These are phyloP conservation scores for Limnephilus marmoratus DNA, from an alignment of 2,888 invertebrate genomes.

Conservation along the genomic window DNA sequence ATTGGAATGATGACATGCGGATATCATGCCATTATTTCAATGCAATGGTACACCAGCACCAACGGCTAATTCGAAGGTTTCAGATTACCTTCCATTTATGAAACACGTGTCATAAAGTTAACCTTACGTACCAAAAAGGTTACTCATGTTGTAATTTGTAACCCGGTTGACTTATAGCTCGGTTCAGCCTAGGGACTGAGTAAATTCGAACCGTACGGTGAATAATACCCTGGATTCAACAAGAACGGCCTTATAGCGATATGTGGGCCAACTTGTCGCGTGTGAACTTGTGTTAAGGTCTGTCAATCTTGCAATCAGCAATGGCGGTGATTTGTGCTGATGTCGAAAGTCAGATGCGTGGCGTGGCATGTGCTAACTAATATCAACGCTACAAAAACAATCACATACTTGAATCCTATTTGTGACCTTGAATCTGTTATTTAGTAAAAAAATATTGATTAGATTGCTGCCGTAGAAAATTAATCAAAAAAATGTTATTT, in stretches of 20 bases:
- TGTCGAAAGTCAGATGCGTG: background rate
- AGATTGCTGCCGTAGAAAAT: too few species aligned
- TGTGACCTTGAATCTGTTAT: background rate
- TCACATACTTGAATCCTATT: background rate
- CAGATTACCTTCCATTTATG: too few species aligned
- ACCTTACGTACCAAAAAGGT: background rate
- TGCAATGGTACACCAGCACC: too few species aligned
- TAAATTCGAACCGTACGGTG: background rate
- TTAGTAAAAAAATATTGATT: too few species aligned
- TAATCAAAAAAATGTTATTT: too few species aligned
- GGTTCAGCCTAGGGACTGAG: background rate
- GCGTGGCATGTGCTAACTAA: background rate
- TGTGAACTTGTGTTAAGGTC: constrained; percentile 15
- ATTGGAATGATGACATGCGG: too few species aligned
- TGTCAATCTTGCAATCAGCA: background rate
- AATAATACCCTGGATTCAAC: too few species aligned
- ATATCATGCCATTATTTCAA: too few species aligned
- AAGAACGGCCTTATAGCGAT: too few species aligned
- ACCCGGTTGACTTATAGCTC: too few species aligned
- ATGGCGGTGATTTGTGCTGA: background rate
- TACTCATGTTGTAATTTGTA: background rate
- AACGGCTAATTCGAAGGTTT: too few species aligned
- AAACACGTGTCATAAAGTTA: background rate
- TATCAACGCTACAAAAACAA: background rate
- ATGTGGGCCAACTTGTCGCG: background rate